Percentiles rank a stretch among this genome's conserved stretches.
These are phyloP conservation scores for Diabrotica balteata DNA, from an alignment of 2,888 invertebrate genomes.

Conservation along the genomic window DNA sequence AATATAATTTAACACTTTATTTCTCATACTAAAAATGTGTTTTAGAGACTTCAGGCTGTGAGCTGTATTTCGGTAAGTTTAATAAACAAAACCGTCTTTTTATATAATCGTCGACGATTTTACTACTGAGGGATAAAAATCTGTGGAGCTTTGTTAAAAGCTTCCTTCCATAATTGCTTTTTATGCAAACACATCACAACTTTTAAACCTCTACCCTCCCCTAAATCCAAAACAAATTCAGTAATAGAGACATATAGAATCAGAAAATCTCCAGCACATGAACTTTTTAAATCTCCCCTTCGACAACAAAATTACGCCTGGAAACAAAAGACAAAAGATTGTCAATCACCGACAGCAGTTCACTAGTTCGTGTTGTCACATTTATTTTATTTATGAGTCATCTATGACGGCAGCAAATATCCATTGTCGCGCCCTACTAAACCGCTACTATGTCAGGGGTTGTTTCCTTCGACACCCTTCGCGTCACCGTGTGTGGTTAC, in stretches of 20 bases:
- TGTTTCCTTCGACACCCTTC: conserved; percentile 22
- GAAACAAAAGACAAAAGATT: conserved; percentile 19
- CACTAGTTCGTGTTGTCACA: conserved; percentile 25
- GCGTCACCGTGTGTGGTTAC: conserved; percentile 10
- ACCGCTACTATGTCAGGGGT: conserved; percentile 39
- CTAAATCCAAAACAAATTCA: conserved; percentile 2
- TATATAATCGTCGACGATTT: too few species aligned
- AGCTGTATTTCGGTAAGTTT: too few species aligned
- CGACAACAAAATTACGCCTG: conserved; percentile 11
- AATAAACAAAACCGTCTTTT: too few species aligned
- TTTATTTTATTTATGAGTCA: conserved; percentile 38
- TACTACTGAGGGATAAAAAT: too few species aligned
- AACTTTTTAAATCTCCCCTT: conserved; percentile 13
- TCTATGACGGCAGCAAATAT: conserved; percentile 30
- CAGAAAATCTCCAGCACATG: neutral
- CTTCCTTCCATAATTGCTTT: too few species aligned
- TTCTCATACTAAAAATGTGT: too few species aligned
- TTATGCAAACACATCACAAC: too few species aligned
- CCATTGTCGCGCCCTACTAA: conserved; percentile 37
- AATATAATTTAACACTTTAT: too few species aligned
- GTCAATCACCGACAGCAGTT: conserved; percentile 24
- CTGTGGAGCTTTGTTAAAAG: too few species aligned
- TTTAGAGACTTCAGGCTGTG: too few species aligned
- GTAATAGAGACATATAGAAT: conserved; percentile 9
- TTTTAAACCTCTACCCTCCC: too few species aligned